These are phyloP conservation scores for Cottus gobio DNA, from an alignment of 2,113 vertebrate species.

Conservation along the genomic window DNA sequence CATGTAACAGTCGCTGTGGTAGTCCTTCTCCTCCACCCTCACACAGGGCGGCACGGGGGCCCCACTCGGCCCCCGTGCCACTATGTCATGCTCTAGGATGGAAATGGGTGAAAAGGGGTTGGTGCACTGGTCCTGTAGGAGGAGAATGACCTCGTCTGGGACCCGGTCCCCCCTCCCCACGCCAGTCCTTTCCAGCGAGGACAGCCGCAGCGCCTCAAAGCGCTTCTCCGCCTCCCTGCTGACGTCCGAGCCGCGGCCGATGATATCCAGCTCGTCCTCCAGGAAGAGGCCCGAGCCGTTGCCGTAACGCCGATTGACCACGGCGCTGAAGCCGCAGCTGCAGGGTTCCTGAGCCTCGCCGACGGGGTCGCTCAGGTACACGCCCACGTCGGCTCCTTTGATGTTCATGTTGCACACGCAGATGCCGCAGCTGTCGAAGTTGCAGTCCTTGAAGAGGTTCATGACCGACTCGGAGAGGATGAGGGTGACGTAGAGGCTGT, in stretches of 20 bases:
- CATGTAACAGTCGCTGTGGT: conserved; percentile 95
- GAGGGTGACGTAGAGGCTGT: conserved; percentile 98
- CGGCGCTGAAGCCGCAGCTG: conserved; percentile 96
- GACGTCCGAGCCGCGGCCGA: conserved; percentile 92
- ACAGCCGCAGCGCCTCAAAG: conserved; percentile 91
- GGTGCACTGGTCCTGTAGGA: conserved; percentile 97
- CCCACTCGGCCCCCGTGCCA: conserved; percentile 78
- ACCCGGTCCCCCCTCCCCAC: conserved; percentile 88
- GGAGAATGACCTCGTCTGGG: conserved; percentile 92
- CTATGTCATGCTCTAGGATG: conserved; percentile 83
- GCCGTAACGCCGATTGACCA: conserved; percentile 96
- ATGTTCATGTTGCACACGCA: conserved; percentile 99
- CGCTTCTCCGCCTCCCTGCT: conserved; percentile 95
- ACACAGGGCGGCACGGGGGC: conserved; percentile 79
- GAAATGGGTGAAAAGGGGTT: conserved; percentile 96
- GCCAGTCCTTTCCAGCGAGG: conserved; percentile 85
- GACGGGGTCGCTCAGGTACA: conserved; percentile 94
- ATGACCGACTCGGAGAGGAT: conserved; percentile 98
- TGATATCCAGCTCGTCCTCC: conserved; percentile 98
- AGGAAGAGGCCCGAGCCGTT: conserved; percentile 96
- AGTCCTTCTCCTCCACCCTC: conserved; percentile 95
- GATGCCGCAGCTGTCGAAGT: conserved; percentile 99
- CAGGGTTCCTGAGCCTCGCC: conserved; percentile 92
- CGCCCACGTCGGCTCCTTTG: conserved; percentile 96
- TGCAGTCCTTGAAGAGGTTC: conserved; percentile 99